phyloP scores from a whole-genome alignment of 2,797 vertebrate genomes.

The Schizopygopsis malacanthus region DNA sequence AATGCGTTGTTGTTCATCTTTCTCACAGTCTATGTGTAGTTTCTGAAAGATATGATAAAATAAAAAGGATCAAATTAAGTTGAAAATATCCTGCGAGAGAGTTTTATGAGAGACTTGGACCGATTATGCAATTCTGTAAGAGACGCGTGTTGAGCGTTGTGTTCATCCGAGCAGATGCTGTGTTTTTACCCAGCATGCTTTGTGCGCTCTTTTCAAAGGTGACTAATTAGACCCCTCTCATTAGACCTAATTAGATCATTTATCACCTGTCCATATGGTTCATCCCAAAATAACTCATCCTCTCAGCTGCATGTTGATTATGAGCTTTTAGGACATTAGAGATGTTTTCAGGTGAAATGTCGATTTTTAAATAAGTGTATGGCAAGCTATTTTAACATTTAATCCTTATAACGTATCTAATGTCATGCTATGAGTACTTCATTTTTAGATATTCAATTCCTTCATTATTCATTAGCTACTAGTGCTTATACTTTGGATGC shows the following conservation, averaged over 20 bases:
- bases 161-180: background rate
- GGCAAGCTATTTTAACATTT: slow-evolving; percentile 1
- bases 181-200: slow-evolving; percentile 19
- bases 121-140: slow-evolving; percentile 24
- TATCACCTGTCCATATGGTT: slow-evolving; percentile 3
- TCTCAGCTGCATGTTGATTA: slow-evolving; percentile 16
- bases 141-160: background rate
- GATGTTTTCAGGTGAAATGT: background rate
- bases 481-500: background rate
- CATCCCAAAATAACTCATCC: slow-evolving; percentile 10
- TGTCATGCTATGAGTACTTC: background rate
- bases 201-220: slow-evolving; percentile 37
- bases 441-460: background rate
- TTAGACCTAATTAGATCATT: slow-evolving; percentile 40
- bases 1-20: background rate
- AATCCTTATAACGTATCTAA: background rate
- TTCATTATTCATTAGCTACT: background rate
- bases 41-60: background rate
- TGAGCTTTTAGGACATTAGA: background rate
- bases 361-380: background rate
- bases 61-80: background rate
- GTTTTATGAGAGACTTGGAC: background rate
- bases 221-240: slow-evolving; percentile 21
- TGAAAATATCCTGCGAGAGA: background rate
- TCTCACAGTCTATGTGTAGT: background rate